Base-by-base conservation (phyloP, 2,113 vertebrate species). In the Leptosomus discolor region DNA sequence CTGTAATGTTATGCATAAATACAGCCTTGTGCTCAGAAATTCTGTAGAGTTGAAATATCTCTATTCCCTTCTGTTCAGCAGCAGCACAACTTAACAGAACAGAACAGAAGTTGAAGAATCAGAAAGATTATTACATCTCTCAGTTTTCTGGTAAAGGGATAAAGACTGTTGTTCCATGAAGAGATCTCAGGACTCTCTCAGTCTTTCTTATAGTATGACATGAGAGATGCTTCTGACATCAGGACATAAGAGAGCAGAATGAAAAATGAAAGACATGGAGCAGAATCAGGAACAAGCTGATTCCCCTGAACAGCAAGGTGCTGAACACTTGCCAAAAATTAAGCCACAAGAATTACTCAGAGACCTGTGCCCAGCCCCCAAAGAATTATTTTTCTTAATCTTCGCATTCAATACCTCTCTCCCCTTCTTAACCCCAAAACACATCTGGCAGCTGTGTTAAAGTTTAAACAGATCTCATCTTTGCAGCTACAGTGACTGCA, bases 201-300 rank as follows among this genome's bases (percentile, higher is more conserved):
- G 43, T 70, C 79, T 92, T 91, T 92, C 58, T 80, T 77, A 48
- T 14, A 78, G 51, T 36, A 24, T 61, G 83, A 67, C 73, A 80
- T 92, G 79, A 97, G 12, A 81, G 90, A 95, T 92, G 64, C 34
- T 89, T 89, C 91, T 96, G 86, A 95, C 84, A 85, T 27, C 3
- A 6, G 45, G 39, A 60, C 0, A 0, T 34, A 61, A 70, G 86
- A 75, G 90, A 91, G 51, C 51, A 80, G 88, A 89, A 85, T 91
- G 79, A 96, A 91, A 94, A 96, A 92, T 78, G 37, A 91, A 94
- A 81, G 60, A 29, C 39, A 48, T 0, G 4, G 56, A 2, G 3
- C 41, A 94, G 76, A 84, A 82, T 41, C 43, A 83, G 70, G 81
- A 94, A 64, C 43, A 88, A 90, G 15, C 9, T 70, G 69, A 83